These are phyloP conservation scores for Chymomyza amoena DNA, from an alignment of 2,888 invertebrate genomes.

Conservation along the genomic window DNA sequence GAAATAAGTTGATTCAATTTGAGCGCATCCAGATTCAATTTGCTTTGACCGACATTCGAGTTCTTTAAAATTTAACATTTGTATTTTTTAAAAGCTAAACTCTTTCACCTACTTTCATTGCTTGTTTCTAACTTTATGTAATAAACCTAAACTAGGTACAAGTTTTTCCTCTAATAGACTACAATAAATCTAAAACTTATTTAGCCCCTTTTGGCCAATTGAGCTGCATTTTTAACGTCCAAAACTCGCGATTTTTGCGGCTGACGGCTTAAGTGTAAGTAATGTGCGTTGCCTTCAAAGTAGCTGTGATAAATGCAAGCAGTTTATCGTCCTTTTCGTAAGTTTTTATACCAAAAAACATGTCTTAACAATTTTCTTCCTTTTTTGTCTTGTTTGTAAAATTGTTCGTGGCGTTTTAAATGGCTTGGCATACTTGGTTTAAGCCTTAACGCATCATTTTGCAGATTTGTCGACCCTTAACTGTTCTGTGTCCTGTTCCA, in stretches of 20 bases:
- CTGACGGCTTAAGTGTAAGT: constrained; percentile 24
- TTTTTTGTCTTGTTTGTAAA: not conserved
- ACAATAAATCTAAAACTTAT: not conserved
- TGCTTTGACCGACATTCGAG: not conserved
- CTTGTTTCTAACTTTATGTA: too few species aligned
- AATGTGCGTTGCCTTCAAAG: constrained; percentile 9
- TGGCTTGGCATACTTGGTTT: constrained; percentile 35
- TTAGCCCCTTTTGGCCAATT: not conserved
- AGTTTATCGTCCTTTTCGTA: not conserved
- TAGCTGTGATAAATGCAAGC: constrained; percentile 32
- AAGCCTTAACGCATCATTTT: constrained; percentile 46
- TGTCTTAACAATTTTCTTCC: not conserved
- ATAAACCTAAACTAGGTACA: too few species aligned
- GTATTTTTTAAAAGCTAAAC: not conserved
- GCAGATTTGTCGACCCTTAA: constrained; percentile 22
- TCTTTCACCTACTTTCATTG: not conserved
- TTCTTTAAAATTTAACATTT: not conserved
- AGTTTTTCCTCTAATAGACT: not conserved
- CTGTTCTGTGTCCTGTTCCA: not conserved
- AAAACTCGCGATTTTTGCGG: not conserved
- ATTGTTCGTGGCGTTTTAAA: constrained; percentile 31
- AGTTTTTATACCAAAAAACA: not conserved
- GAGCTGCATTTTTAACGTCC: not conserved
- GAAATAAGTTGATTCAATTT: not conserved
- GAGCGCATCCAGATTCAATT: not conserved